Evolutionary conservation across 2,888 invertebrate species (phyloP).

Genomic region (Acrocyrtus sp.): DNA sequence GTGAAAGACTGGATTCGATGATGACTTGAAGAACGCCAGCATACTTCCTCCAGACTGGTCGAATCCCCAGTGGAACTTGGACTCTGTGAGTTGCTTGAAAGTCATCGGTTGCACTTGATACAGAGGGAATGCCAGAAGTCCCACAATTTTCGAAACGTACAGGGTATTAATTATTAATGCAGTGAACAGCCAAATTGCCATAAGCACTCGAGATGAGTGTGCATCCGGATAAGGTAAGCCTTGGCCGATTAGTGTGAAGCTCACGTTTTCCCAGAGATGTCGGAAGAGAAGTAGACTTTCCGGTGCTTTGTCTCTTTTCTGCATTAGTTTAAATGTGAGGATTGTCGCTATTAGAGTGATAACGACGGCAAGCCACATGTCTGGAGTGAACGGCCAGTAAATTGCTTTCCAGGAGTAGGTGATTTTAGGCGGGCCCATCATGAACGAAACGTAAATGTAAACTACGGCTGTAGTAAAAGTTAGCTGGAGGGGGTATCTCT

Average conservation of each 20-base stretch:
- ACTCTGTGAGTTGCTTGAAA: slow-evolving; percentile 25
- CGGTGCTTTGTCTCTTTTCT: too few species aligned
- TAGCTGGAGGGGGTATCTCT: neutral
- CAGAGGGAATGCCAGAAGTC: slow-evolving; percentile 25
- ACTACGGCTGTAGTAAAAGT: neutral
- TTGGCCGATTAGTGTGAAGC: slow-evolving; percentile 15
- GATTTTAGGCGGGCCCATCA: slow-evolving; percentile 25
- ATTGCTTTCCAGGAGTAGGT: slow-evolving; percentile 35
- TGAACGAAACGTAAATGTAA: slow-evolving; percentile 35
- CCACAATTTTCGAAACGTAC: slow-evolving; percentile 28
- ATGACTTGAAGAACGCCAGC: slow-evolving; percentile 19
- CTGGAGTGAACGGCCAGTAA: slow-evolving; percentile 11
- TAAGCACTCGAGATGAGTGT: neutral
- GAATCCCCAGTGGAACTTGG: slow-evolving; percentile 35
- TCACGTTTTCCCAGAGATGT: neutral
- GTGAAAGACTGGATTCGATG: slow-evolving; percentile 19
- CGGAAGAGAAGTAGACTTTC: neutral
- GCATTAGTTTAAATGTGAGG: too few species aligned
- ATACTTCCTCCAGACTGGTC: slow-evolving; percentile 33
- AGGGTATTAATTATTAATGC: slow-evolving; percentile 22
- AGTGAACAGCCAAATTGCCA: slow-evolving; percentile 25
- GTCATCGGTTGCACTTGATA: slow-evolving; percentile 30
- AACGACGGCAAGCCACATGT: slow-evolving; percentile 14
- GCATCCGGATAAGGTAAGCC: neutral
- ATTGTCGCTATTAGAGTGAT: too few species aligned